These are phyloP conservation scores for Macrochelys suwanniensis DNA, from an alignment of 2,797 vertebrate genomes.

Conservation along the genomic window DNA sequence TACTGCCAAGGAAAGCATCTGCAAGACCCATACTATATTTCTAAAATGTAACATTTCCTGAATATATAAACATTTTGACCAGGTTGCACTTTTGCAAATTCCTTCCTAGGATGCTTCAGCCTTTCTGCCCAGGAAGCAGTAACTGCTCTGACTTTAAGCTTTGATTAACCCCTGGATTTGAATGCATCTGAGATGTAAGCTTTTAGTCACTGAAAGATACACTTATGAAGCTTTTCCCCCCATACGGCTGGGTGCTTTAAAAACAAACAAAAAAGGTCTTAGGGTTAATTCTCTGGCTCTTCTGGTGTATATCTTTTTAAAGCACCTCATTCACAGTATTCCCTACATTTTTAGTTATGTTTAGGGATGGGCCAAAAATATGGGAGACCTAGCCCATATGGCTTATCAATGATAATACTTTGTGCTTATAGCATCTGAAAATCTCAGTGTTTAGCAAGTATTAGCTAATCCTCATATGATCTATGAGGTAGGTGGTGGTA, in stretches of 20 bases:
- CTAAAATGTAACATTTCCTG: slow-evolving; percentile 33
- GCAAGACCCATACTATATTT: background rate
- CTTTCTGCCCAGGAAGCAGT: slow-evolving; percentile 15
- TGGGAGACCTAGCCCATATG: no score
- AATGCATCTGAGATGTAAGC: background rate
- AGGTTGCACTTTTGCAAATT: background rate
- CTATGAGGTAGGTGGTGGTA: background rate
- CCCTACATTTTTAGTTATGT: no score
- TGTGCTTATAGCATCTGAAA: background rate
- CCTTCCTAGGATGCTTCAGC: slow-evolving; percentile 9
- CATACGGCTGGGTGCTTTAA: background rate
- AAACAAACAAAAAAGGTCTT: background rate
- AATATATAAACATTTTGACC: slow-evolving; percentile 7
- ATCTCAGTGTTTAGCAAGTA: background rate
- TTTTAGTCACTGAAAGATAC: background rate
- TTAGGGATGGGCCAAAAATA: no score
- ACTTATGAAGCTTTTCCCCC: no score
- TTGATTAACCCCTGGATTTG: background rate
- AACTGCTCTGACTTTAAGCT: background rate
- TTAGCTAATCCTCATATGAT: no score
- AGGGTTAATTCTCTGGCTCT: background rate
- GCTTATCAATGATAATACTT: background rate
- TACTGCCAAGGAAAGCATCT: slow-evolving; percentile 49
- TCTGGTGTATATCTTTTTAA: background rate
- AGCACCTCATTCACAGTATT: background rate